phyloP scores from a whole-genome alignment of 64 coral and sea anemone genomes.

The Montipora cactus region DNA sequence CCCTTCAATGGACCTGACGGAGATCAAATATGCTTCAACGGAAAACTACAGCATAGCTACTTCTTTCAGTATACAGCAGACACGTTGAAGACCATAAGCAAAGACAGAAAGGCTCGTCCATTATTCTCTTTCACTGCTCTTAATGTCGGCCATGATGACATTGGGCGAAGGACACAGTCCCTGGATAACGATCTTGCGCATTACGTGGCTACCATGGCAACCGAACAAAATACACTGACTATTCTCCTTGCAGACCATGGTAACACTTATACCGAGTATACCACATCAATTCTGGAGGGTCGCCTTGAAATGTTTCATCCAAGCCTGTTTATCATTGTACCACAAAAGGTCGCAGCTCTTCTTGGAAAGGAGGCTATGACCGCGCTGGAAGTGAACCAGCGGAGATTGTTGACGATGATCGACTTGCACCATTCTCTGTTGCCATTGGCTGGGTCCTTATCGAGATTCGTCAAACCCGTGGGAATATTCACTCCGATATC shows the following conservation, averaged over 20 bases:
- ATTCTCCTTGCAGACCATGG: conserved; percentile 92
- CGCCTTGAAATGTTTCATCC: conserved; percentile 97
- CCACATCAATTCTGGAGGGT: conserved; percentile 69
- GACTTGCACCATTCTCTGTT: conserved; percentile 86
- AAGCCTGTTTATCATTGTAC: conserved; percentile 84
- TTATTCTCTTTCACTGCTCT: conserved; percentile 73
- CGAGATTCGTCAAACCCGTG: conserved; percentile 9
- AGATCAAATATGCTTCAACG: conserved; percentile 93
- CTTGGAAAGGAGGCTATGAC: conserved; percentile 68
- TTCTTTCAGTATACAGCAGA: conserved; percentile 72
- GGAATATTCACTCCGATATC: conserved; percentile 76
- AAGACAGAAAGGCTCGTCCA: conserved; percentile 43
- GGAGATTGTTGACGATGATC: conserved; percentile 74
- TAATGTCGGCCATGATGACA: conserved; percentile 82
- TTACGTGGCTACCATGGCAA: conserved; percentile 53
- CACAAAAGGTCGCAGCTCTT: conserved; percentile 46
- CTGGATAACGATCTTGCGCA: conserved; percentile 71
- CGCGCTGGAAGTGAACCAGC: conserved; percentile 74
- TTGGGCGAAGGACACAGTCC: conserved; percentile 73
- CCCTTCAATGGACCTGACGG: conserved; percentile 69
- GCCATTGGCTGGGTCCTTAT: conserved; percentile 45
- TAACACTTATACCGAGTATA: conserved; percentile 86
- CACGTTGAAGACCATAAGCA: conserved; percentile 37
- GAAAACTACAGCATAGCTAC: conserved; percentile 85
- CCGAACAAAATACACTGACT: conserved; percentile 67